phyloP scores from a whole-genome alignment of 1,140 invertebrate species.

The Macrotrachela quadricornifera region DNA sequence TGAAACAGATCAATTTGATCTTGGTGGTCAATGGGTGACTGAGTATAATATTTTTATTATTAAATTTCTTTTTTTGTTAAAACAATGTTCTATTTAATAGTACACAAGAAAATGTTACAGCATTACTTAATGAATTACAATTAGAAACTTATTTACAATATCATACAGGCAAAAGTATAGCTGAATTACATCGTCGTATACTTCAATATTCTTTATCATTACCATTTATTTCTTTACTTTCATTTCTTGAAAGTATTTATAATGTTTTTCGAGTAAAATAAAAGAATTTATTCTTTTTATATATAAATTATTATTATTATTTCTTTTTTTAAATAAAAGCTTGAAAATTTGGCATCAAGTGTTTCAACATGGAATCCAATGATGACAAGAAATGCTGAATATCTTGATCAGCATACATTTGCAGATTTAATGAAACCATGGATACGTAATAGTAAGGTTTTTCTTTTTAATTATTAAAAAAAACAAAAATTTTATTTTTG shows the following conservation, averaged over 20 bases:
- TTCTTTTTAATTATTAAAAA: background rate
- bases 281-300: background rate
- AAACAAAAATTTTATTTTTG: slow-evolving; percentile 15
- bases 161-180: slow-evolving; percentile 21
- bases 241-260: slow-evolving; percentile 19
- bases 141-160: slow-evolving; percentile 22
- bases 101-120: slow-evolving; percentile 20
- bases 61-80: no score
- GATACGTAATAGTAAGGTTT: background rate
- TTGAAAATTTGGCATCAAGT: background rate
- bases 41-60: slow-evolving; percentile 11
- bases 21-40: slow-evolving; percentile 26
- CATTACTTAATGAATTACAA: slow-evolving; percentile 19
- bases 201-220: slow-evolving; percentile 19
- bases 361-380: background rate
- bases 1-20: slow-evolving; percentile 18
- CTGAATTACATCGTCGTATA: slow-evolving; percentile 20
- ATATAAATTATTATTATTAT: slow-evolving; percentile 10
- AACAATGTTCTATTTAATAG: slow-evolving; percentile 12
- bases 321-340: slow-evolving; percentile 14
- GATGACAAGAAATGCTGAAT: no score
- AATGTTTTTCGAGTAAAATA: slow-evolving; percentile 18
- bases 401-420: background rate
- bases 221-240: slow-evolving; percentile 21
- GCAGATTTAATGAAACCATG: background rate